A percentile compares a stretch with the other conserved stretches of the same genome.
Evolutionary conservation across 2,888 invertebrate species (phyloP).

Genomic region (Trachelus stipa): DNA sequence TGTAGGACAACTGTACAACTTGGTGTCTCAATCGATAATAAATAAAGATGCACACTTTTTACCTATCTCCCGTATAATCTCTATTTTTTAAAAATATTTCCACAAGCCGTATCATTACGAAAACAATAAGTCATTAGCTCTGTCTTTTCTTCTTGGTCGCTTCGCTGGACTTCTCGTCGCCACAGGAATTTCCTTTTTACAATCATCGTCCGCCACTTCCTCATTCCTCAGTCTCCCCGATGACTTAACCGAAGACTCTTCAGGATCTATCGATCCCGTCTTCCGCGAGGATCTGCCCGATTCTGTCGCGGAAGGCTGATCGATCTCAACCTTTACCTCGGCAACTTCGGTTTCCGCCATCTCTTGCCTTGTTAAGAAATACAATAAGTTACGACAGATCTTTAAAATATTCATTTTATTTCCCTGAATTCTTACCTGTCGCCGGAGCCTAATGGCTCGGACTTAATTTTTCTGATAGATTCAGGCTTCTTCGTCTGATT

Average conservation of each 20-base stretch:
- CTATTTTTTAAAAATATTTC: too few relatives aligned
- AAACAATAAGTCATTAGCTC: background rate
- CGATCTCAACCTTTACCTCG: background rate
- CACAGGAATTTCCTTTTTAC: background rate
- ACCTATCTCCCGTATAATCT: slow-evolving; percentile 23
- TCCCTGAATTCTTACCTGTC: background rate
- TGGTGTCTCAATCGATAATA: slow-evolving; percentile 46
- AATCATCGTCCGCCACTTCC: background rate
- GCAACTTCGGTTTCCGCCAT: background rate
- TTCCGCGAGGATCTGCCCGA: background rate
- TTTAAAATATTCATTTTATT: background rate
- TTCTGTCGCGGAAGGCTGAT: background rate
- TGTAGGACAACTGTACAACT: slow-evolving; percentile 48
- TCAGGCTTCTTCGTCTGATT: slow-evolving; percentile 22
- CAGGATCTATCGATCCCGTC: background rate
- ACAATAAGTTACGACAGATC: background rate
- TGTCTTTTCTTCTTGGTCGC: background rate
- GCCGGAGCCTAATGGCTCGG: background rate
- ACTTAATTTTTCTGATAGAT: background rate
- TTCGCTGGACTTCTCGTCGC: background rate
- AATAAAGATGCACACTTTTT: slow-evolving; percentile 54
- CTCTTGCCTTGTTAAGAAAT: background rate
- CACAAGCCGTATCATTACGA: too few relatives aligned
- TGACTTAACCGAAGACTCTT: background rate
- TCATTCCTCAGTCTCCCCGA: background rate